phyloP scores from a whole-genome alignment of 2,797 vertebrate genomes.

The Cryptoblepharus egeriae region DNA sequence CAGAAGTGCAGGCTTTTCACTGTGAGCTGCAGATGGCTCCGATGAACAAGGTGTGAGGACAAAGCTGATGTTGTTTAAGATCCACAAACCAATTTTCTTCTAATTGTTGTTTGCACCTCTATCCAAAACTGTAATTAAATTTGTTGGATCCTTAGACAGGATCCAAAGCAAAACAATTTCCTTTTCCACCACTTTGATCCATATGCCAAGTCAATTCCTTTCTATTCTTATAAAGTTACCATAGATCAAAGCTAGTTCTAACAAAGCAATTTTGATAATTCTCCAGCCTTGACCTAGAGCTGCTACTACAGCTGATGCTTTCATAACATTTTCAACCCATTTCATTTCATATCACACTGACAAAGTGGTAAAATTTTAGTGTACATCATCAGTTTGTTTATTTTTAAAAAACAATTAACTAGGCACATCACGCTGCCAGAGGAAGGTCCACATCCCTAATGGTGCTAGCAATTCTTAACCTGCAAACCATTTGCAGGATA shows the following conservation, averaged over 20 bases:
- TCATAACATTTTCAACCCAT: too few relatives aligned
- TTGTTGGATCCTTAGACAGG: neutral
- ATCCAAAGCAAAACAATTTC: too few relatives aligned
- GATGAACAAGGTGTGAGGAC: neutral
- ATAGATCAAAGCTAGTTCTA: neutral
- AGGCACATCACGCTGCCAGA: too few relatives aligned
- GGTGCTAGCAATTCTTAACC: too few relatives aligned
- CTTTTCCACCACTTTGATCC: neutral
- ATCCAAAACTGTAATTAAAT: neutral
- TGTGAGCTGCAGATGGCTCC: constrained; percentile 44
- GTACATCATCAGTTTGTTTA: too few relatives aligned
- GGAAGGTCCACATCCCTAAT: too few relatives aligned
- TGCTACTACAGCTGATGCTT: neutral
- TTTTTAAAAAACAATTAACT: too few relatives aligned
- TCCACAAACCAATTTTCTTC: neutral
- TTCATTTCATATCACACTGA: too few relatives aligned
- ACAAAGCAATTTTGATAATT: neutral
- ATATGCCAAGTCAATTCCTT: neutral
- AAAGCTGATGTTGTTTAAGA: neutral
- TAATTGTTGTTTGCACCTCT: neutral
- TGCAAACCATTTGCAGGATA: too few relatives aligned
- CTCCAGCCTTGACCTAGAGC: neutral
- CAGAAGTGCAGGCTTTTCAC: neutral
- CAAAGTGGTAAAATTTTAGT: too few relatives aligned
- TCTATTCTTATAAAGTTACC: neutral